phyloP scores from a whole-genome alignment of 1,140 invertebrate genomes.

The Drosophila biarmipes region DNA sequence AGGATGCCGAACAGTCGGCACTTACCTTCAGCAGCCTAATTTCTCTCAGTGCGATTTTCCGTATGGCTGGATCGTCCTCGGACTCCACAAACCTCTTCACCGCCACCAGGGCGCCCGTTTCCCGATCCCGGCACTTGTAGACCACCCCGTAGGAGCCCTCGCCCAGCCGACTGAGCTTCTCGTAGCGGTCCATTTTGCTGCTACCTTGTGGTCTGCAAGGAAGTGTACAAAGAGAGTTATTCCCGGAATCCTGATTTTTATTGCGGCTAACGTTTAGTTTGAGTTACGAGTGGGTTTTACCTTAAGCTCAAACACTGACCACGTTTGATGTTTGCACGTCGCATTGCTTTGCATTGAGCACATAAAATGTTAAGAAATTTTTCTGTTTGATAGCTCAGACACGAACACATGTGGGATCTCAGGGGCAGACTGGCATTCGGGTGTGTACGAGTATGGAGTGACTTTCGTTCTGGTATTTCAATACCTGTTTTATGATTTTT shows the following conservation, averaged over 20 bases:
- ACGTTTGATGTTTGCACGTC: slow-evolving; percentile 80
- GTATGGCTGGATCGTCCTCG: slow-evolving; percentile 98
- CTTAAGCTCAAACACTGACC: slow-evolving; percentile 82
- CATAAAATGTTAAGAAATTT: slow-evolving; percentile 68
- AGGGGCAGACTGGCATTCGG: slow-evolving; percentile 21
- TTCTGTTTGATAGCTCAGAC: slow-evolving; percentile 65
- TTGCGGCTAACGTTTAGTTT: slow-evolving; percentile 17
- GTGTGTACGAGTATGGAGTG: slow-evolving; percentile 21
- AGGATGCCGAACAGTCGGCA: background rate
- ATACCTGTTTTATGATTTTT: slow-evolving; percentile 31
- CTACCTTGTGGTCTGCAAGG: slow-evolving; percentile 91
- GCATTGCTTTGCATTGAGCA: slow-evolving; percentile 82
- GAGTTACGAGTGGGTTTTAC: slow-evolving; percentile 58
- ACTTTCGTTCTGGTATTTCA: slow-evolving; percentile 25
- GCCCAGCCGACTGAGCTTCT: slow-evolving; percentile 97
- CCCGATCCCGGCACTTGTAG: slow-evolving; percentile 98
- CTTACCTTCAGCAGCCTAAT: slow-evolving; percentile 98
- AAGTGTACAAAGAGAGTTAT: slow-evolving; percentile 10
- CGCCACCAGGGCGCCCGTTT: slow-evolving; percentile 97
- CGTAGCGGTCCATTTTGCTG: slow-evolving; percentile 98
- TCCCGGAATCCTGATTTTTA: background rate
- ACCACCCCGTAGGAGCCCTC: slow-evolving; percentile 99
- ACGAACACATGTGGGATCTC: slow-evolving; percentile 69
- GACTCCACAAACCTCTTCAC: slow-evolving; percentile 99
- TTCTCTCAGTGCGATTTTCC: slow-evolving; percentile 98